phyloP scores from a whole-genome alignment of 2,113 vertebrate species.

The Proterorhinus semilunaris region DNA sequence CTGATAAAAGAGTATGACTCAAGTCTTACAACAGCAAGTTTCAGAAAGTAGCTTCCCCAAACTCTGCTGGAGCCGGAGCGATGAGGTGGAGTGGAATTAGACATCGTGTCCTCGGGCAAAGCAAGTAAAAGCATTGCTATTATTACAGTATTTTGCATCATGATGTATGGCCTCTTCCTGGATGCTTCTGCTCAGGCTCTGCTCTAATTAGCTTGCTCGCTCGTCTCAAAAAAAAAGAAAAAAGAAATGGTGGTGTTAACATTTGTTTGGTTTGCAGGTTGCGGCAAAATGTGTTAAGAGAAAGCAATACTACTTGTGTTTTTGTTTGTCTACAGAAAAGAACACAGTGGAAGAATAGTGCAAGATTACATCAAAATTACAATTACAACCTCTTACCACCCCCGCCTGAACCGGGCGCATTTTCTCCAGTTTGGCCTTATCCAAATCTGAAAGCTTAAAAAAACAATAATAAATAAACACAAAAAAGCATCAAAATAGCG shows the following conservation, averaged over 20 bases:
- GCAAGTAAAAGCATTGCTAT: slow-evolving; percentile 6
- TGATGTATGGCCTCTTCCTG: slow-evolving; percentile 28
- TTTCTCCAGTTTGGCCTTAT: too few relatives aligned
- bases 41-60: neutral
- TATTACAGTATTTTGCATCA: slow-evolving; percentile 68
- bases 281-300: slow-evolving; percentile 10
- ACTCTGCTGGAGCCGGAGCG: slow-evolving; percentile 1
- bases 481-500: too few relatives aligned
- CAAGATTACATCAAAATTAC: too few relatives aligned
- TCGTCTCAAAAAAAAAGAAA: slow-evolving; percentile 2
- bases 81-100: slow-evolving; percentile 20
- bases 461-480: too few relatives aligned
- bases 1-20: slow-evolving; percentile 20
- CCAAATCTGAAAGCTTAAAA: too few relatives aligned
- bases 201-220: slow-evolving; percentile 39
- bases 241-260: neutral
- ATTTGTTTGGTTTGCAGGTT: slow-evolving; percentile 15
- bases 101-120: slow-evolving; percentile 23
- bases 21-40: slow-evolving; percentile 19
- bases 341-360: neutral
- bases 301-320: neutral
- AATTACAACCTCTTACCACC: too few relatives aligned
- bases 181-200: slow-evolving; percentile 22
- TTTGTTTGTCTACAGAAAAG: neutral
- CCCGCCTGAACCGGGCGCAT: too few relatives aligned